A percentile compares a stretch with the other conserved stretches of the same genome.
Conservation (phyloP, 2,113 vertebrate species). For the Oreochromis spilurus region DNA sequence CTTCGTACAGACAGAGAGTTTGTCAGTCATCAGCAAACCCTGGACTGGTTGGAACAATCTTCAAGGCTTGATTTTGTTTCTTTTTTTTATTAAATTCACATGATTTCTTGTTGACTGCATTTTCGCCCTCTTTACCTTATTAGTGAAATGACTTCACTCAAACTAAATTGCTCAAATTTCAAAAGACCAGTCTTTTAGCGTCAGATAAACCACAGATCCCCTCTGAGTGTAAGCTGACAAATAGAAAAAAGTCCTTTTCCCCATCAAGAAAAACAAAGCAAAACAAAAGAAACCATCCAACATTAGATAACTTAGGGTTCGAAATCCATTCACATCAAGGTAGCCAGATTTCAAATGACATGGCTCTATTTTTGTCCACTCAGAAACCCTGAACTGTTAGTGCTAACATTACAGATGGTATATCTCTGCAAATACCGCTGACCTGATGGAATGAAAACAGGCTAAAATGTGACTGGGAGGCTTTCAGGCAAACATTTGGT, state of each 20-base stretch:
- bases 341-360: neutral
- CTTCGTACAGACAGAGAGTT: neutral
- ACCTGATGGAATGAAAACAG: neutral
- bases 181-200: neutral
- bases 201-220: neutral
- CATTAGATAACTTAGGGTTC: fast-evolving
- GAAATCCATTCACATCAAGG: fast-evolving
- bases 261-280: neutral
- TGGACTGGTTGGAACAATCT: neutral
- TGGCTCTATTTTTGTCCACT: fast-evolving
- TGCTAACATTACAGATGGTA: neutral
- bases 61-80: neutral
- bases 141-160: fast-evolving
- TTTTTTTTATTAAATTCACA: neutral
- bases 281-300: neutral
- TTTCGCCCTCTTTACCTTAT: fast-evolving
- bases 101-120: neutral
- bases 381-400: neutral
- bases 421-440: neutral
- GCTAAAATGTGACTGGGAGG: neutral
- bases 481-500: neutral
- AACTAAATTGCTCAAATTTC: neutral
- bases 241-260: neutral
- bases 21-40: fast-evolving
- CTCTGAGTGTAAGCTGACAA: neutral